Conservation (phyloP, 2,797 vertebrate genomes). For the Pseudotriccus pelzelni region DNA sequence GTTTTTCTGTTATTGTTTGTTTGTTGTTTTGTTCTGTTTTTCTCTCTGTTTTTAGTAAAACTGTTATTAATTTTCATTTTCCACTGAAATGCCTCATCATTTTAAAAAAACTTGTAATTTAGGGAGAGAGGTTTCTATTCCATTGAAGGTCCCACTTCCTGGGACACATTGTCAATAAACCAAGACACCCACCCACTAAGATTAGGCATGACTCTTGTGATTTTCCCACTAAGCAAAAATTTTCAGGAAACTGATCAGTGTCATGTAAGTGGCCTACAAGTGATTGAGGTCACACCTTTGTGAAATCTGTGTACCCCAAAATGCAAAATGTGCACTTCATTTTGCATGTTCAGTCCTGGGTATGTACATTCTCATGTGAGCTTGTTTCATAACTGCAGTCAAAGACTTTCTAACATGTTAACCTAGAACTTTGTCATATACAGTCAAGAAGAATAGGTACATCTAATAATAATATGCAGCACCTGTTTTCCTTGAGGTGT, state of each 20-base stretch:
- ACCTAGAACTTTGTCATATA: neutral
- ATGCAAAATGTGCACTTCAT: accelerated
- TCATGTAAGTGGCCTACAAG: neutral
- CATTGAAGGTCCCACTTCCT: neutral
- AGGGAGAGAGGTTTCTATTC: neutral
- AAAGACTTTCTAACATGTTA: neutral
- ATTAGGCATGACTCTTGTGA: neutral
- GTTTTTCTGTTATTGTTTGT: too few relatives aligned
- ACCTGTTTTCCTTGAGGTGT: neutral
- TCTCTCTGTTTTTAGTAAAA: too few relatives aligned
- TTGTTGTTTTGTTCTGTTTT: too few relatives aligned
- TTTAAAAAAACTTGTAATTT: neutral
- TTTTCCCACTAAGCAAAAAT: neutral
- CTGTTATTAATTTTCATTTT: too few relatives aligned
- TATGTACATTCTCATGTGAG: accelerated
- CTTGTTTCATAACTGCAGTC: neutral
- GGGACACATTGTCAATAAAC: neutral
- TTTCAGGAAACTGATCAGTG: neutral
- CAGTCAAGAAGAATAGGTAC: neutral
- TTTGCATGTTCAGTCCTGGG: neutral
- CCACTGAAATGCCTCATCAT: neutral
- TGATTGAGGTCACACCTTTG: too few relatives aligned
- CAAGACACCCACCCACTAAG: neutral
- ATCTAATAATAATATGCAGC: neutral
- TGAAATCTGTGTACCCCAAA: neutral